Percentiles rank a stretch among this genome's conserved stretches.
These are phyloP conservation scores for Calliphora vomitoria DNA, from an alignment of 2,888 invertebrate species.

Conservation along the genomic window DNA sequence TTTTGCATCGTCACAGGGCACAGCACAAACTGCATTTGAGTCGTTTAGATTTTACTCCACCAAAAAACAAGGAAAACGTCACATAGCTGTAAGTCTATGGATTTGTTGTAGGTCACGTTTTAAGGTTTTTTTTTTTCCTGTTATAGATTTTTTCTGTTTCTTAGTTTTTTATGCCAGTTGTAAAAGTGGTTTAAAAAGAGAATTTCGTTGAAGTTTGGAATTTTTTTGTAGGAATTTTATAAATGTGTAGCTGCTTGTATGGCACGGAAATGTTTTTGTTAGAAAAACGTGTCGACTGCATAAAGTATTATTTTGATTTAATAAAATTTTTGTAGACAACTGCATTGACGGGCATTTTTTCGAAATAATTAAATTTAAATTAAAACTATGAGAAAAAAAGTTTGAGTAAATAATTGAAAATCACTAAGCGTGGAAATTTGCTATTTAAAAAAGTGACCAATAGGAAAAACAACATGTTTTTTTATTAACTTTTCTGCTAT, in stretches of 20 bases:
- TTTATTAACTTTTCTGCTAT: too few species aligned
- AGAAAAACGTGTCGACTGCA: slow-evolving; percentile 19
- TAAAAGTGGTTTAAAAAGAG: slow-evolving; percentile 8
- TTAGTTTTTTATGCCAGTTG: background rate
- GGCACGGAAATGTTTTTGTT: background rate
- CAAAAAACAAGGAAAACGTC: slow-evolving; percentile 55
- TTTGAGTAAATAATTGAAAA: too few species aligned
- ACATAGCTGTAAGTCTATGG: slow-evolving; percentile 71
- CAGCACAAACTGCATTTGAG: slow-evolving; percentile 48
- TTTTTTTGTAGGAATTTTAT: background rate
- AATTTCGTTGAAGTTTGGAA: background rate
- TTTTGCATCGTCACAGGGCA: background rate
- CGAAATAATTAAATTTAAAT: too few species aligned
- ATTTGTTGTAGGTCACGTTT: slow-evolving; percentile 76
- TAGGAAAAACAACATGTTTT: too few species aligned
- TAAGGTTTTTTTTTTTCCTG: slow-evolving; percentile 35
- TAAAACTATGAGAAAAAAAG: too few species aligned
- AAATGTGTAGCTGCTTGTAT: background rate
- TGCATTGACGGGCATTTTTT: slow-evolving; percentile 9
- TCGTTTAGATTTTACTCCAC: background rate
- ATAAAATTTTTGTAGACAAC: slow-evolving; percentile 7
- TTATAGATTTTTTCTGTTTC: slow-evolving; percentile 14
- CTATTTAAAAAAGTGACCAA: too few species aligned
- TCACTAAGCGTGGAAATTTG: too few species aligned
- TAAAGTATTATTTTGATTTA: slow-evolving; percentile 15